Base-by-base conservation (phyloP, 1,140 invertebrate genomes). In the Monomorium pharaonis region DNA sequence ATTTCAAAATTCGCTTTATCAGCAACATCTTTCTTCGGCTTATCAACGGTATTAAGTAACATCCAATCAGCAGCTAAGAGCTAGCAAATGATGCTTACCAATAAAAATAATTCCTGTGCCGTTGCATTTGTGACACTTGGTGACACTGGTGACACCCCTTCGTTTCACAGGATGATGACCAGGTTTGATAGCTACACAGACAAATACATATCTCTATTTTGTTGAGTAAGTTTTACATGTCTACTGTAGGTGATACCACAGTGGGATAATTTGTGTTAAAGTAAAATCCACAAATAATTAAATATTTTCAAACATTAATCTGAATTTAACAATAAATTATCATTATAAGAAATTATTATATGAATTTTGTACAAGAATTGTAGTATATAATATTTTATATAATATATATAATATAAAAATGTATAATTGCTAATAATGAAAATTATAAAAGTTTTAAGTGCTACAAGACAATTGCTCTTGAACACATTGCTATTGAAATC, bases 121-220 rank as follows among this genome's bases (percentile, higher is more conserved):
- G 94, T 98, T 98, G 93, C 98, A 98, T 92, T 98, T 98, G 86
- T 98, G 97, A 93, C 98, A 98, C 92, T 98, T 98, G 18, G 97
- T 98, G 58, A 98, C 97, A 86, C 97, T 97, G 16, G 97, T 97
- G 58, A 98, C 95, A 86, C 97, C 97, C 93, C 97, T 96, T 93
- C 97, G 97, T 95, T 98, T 98, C 33, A 98, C 97, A 81, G 97
- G 97, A 96, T 98, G 97, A 94, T 97, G 96, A 33, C 97, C 97
- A 77, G 96, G 96, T 94, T 96, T 95, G 83, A 95, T 95, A 87
- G 93, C 94, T 95, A 60, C 24, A 91, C 75, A 87, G 90, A 92
- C 78, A 75, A 86, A 89, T 85, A 24, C 78, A 86, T 65, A 72
- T 86, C 58, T 67, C 14, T 44, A 76, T 70, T 86, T 78, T 16